Conservation (phyloP, 2,797 vertebrate species). For the Nannoperca australis region DNA sequence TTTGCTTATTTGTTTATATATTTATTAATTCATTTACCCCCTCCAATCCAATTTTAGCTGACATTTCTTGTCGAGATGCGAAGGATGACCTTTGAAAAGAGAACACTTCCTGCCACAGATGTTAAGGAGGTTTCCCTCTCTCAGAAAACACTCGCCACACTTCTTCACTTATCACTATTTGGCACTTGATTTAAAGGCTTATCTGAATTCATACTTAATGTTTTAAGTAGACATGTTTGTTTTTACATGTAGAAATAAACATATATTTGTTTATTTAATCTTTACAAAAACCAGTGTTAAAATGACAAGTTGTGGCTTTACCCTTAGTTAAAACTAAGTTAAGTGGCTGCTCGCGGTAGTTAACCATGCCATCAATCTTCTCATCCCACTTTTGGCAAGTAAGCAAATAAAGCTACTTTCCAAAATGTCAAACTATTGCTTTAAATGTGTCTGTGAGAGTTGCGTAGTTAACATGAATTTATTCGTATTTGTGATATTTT, state of each 20-base stretch:
- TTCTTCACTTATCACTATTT: conserved; percentile 12
- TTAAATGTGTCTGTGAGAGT: neutral
- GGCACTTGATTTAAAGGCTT: conserved; percentile 18
- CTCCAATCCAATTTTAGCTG: conserved; percentile 92
- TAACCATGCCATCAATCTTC: neutral
- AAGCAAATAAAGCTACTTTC: neutral
- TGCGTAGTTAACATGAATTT: neutral
- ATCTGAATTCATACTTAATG: neutral
- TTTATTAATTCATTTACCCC: conserved; percentile 77
- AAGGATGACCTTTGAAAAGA: conserved; percentile 94
- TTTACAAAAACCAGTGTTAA: too few species aligned
- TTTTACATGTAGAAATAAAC: neutral
- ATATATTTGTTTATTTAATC: neutral
- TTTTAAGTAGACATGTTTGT: neutral
- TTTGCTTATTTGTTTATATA: conserved; percentile 83
- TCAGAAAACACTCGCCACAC: conserved; percentile 38
- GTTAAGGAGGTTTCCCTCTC: conserved; percentile 67
- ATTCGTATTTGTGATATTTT: neutral
- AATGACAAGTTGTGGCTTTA: neutral
- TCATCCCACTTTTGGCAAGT: neutral
- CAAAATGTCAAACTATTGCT: neutral
- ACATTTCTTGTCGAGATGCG: conserved; percentile 92
- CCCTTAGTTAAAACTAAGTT: neutral
- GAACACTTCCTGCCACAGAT: conserved; percentile 84
- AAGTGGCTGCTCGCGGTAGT: neutral